Evolutionary conservation across 1,140 invertebrate genomes (phyloP).

Genomic region (Drosophila kanapiae): DNA sequence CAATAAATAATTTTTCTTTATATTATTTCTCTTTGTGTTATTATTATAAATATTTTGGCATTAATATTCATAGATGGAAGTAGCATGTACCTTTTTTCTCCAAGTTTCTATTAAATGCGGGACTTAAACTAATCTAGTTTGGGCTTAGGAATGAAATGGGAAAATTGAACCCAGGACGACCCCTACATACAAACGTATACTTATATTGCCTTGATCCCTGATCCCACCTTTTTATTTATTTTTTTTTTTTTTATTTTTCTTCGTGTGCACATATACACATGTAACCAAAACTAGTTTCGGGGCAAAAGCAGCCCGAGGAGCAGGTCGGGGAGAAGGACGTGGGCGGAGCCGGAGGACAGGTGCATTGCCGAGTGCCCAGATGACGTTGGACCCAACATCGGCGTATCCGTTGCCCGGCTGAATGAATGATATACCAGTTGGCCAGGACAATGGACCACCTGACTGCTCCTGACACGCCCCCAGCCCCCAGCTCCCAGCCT

Average conservation of each 20-base stretch:
- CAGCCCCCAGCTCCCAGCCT: background rate
- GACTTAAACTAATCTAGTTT: background rate
- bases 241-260: too few relatives aligned
- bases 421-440: conserved; percentile 53
- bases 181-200: background rate
- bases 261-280: conserved; percentile 11
- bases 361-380: conserved; percentile 46
- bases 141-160: background rate
- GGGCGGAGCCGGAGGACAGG: conserved; percentile 1
- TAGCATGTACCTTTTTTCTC: background rate
- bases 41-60: background rate
- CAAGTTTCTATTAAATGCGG: background rate
- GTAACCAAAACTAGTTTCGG: conserved; percentile 22
- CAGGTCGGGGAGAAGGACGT: background rate
- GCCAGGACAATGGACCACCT: conserved; percentile 37
- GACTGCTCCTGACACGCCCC: conserved; percentile 29
- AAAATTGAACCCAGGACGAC: background rate
- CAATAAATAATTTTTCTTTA: too few relatives aligned
- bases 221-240: background rate
- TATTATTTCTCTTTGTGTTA: background rate
- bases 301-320: background rate
- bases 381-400: conserved; percentile 49
- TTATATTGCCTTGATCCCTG: background rate
- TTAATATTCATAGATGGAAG: background rate
- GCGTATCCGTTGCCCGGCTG: conserved; percentile 43